Conservation (phyloP, 2,797 vertebrate genomes). For the Xenentodon cancila region DNA sequence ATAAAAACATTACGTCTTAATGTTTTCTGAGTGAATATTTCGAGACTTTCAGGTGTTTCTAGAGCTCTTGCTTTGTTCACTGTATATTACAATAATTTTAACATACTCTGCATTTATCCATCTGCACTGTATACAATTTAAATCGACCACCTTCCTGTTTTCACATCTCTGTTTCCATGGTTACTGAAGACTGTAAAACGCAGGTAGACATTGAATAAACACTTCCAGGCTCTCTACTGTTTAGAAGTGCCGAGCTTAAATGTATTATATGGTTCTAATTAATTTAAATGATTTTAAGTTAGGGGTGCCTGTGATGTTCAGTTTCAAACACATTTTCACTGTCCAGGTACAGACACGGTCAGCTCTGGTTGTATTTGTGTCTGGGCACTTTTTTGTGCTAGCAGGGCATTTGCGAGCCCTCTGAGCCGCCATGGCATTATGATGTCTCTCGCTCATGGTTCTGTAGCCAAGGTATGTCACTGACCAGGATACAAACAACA, state of each 20-base stretch:
- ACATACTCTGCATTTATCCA: constrained; percentile 6
- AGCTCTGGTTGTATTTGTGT: too few species aligned
- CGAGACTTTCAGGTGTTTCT: not conserved
- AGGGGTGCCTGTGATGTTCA: too few species aligned
- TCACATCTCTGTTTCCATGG: constrained; percentile 63
- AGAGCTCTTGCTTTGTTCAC: not conserved
- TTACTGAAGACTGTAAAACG: constrained; percentile 50
- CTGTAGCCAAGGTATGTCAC: too few species aligned
- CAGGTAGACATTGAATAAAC: constrained; percentile 45
- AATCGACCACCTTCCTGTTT: constrained; percentile 34
- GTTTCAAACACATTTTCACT: too few species aligned
- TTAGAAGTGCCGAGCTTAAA: constrained; percentile 19
- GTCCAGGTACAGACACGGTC: too few species aligned
- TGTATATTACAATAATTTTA: constrained; percentile 14
- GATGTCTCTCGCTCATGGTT: too few species aligned
- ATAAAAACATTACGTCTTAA: constrained; percentile 31
- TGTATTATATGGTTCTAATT: constrained; percentile 15
- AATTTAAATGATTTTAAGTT: constrained; percentile 15
- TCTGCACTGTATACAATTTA: constrained; percentile 9
- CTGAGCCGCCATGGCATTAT: too few species aligned
- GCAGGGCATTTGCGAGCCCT: too few species aligned
- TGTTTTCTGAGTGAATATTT: constrained; percentile 19
- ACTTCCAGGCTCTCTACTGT: constrained; percentile 28
- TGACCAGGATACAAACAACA: too few species aligned
- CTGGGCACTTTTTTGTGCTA: too few species aligned